phyloP scores from a whole-genome alignment of 1,140 invertebrate genomes.

The Bicyclus anynana region DNA sequence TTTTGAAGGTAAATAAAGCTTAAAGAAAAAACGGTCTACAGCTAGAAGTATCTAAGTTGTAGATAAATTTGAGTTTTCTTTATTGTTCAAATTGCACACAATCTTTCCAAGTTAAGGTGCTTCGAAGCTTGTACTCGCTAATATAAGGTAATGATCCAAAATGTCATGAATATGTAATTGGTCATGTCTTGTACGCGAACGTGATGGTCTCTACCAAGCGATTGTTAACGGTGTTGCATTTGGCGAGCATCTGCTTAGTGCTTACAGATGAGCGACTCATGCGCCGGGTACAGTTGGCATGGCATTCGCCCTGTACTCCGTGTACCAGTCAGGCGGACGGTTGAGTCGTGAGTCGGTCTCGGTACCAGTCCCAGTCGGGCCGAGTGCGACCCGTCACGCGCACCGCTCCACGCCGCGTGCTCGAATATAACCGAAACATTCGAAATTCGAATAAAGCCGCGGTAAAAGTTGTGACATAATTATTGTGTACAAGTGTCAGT shows the following conservation, averaged over 20 bases:
- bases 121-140: background rate
- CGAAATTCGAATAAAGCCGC: constrained; percentile 14
- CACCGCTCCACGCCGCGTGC: constrained; percentile 45
- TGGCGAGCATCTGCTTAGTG: constrained; percentile 10
- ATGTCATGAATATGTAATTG: background rate
- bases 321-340: constrained; percentile 10
- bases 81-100: no score
- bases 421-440: constrained; percentile 21
- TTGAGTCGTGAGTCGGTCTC: no score
- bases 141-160: no score
- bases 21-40: no score
- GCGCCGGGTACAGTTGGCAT: constrained; percentile 16
- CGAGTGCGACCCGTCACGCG: constrained; percentile 58
- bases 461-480: constrained; percentile 18
- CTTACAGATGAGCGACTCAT: constrained; percentile 7
- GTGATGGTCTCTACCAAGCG: background rate
- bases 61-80: no score
- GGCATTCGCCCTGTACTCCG: constrained; percentile 38
- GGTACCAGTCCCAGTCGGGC: constrained; percentile 56
- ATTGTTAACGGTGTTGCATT: constrained; percentile 3
- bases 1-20: no score
- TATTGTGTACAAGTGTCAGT: constrained; percentile 18
- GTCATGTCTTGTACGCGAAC: background rate
- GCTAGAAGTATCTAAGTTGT: no score
- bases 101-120: background rate